Base-by-base conservation (phyloP, 1,140 invertebrate genomes). In the Drosophila orosa region DNA sequence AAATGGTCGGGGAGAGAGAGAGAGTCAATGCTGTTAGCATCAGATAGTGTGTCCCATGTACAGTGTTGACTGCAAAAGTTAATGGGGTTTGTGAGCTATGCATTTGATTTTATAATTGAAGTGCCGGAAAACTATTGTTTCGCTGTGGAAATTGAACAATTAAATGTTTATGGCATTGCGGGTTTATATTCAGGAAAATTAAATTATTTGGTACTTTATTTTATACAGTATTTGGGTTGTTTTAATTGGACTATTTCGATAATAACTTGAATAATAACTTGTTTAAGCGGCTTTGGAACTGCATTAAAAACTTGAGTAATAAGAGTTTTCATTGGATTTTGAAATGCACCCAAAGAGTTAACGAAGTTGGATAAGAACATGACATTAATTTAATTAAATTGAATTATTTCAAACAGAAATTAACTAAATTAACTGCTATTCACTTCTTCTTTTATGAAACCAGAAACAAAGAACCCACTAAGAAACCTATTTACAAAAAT, bases 21-120 rank as follows among this genome's bases (percentile, higher is more conserved):
- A 19, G 48, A 19, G 48, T 22, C 29, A 52, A 54, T 35, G 50
- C 60, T 57, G 50, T 54, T 68, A 66, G 50, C 42, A 69, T 56
- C 50, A 55, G 71, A 74, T 74, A 74, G 69, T 71, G 35, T n/a
- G 59, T n/a, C 24, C 50, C 27, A 27, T 45, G 15, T 74, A 74
- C 72, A 74, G 72, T 74, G 72, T 42, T 48, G 37, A 65, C 71
- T 58, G 13, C 10, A 4, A 29, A 13, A 57, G 39, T 40, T 31
- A 56, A 50, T 67, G 65, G 63, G 33, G 22, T n/a, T 27, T 67
- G 50, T 42, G 27, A 63, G 40, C 35, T 27, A 4, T 33, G 58
- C 19, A 15, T 31, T 42, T 40, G 35, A 22, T n/a, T 56, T 42
- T 33, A 37, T 9, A 29, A 17, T 62, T 22, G 35, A 35, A 24